These are phyloP conservation scores for Notarius lentiginosus DNA, from an alignment of 2,113 vertebrate species.

Conservation along the genomic window DNA sequence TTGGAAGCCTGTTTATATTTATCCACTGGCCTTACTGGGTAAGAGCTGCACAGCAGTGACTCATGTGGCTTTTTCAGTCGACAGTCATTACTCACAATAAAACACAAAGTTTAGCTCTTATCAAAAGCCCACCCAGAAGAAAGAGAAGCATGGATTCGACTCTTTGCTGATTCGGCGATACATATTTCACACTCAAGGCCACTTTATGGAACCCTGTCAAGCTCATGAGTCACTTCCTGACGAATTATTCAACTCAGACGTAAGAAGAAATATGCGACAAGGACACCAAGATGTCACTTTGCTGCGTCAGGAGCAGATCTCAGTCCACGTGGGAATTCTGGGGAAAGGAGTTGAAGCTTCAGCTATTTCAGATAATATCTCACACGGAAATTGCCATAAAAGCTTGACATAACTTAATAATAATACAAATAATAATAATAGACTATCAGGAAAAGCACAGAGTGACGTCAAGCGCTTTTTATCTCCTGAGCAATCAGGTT, in stretches of 20 bases:
- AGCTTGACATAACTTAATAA: not conserved
- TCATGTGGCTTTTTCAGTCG: conserved; percentile 3
- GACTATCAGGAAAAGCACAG: not conserved
- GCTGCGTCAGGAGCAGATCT: conserved; percentile 2
- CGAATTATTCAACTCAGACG: not conserved
- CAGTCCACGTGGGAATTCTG: not conserved
- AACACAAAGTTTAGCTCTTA: conserved; percentile 20
- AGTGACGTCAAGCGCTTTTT: not conserved
- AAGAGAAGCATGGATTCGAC: no score
- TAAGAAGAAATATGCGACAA: not conserved
- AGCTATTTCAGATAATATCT: not conserved
- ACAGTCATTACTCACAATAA: conserved; percentile 17
- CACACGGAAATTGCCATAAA: conserved; percentile 17
- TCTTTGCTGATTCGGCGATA: not conserved
- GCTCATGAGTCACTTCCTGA: conserved; percentile 16
- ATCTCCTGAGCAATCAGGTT: not conserved
- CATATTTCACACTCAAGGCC: not conserved
- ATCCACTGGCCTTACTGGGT: conserved; percentile 1
- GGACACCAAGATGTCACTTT: not conserved
- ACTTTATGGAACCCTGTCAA: conserved; percentile 17
- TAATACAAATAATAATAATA: not conserved
- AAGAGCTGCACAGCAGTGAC: not conserved
- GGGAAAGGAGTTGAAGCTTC: not conserved
- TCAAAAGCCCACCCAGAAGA: conserved; percentile 27
- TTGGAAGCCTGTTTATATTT: not conserved